A percentile compares a stretch with the other conserved stretches of the same genome.
Conservation (phyloP, 2,888 invertebrate species). For the Amiota minor region DNA sequence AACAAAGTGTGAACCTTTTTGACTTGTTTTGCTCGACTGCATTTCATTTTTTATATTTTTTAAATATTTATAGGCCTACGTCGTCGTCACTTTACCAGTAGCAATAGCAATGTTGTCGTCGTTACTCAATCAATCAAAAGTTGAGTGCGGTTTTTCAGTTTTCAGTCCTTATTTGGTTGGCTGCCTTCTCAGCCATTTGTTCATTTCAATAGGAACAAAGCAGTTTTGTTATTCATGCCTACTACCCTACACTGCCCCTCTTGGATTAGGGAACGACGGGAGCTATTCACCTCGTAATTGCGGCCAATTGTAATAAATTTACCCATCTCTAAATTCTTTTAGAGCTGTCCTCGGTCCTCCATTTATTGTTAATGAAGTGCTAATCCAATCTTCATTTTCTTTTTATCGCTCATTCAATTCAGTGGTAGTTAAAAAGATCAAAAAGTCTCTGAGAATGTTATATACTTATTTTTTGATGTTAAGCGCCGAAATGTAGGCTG, state of each 20-base stretch:
- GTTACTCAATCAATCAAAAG: conserved; percentile 60
- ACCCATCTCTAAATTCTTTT: conserved; percentile 44
- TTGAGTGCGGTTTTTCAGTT: not conserved
- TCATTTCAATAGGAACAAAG: no score
- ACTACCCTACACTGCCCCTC: no score
- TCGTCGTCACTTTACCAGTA: not conserved
- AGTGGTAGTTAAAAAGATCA: not conserved
- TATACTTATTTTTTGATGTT: conserved; percentile 3
- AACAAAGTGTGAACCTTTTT: conserved; percentile 61
- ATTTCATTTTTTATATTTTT: not conserved
- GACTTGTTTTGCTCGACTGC: conserved; percentile 44
- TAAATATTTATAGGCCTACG: conserved; percentile 16
- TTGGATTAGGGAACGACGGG: no score
- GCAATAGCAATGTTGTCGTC: conserved; percentile 23
- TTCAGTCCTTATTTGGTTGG: not conserved
- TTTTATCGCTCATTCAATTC: not conserved
- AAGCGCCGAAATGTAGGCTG: not conserved
- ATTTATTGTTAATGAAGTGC: conserved; percentile 52
- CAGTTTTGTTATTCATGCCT: no score
- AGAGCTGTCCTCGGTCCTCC: not conserved
- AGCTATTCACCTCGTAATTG: no score
- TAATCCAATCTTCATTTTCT: conserved; percentile 46
- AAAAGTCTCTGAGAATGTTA: not conserved
- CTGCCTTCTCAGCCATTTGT: no score
- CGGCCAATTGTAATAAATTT: not conserved